phyloP scores from a whole-genome alignment of 2,113 vertebrate genomes.

The Pao palembangensis region DNA sequence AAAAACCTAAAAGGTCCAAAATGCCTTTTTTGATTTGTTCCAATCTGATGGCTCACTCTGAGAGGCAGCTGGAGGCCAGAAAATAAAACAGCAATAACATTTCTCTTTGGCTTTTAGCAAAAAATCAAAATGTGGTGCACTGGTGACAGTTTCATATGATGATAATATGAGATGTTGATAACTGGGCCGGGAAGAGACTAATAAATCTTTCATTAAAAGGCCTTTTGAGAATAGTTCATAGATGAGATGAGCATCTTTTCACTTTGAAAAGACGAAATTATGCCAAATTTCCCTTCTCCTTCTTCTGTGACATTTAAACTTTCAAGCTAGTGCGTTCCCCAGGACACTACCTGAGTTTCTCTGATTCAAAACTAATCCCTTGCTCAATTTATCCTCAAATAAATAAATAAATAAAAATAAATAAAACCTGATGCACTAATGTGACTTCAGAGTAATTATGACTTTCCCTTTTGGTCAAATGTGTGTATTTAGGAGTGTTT shows the following conservation, averaged over 20 bases:
- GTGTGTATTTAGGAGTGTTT: neutral
- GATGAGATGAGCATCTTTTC: constrained; percentile 47
- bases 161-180: constrained; percentile 46
- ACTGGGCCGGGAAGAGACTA: constrained; percentile 30
- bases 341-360: constrained; percentile 6
- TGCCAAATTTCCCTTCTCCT: neutral
- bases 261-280: constrained; percentile 20
- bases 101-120: constrained; percentile 25
- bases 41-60: constrained; percentile 20
- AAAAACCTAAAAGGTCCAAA: constrained; percentile 49
- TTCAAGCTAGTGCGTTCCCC: constrained; percentile 9
- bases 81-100: constrained; percentile 34
- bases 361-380: constrained; percentile 5
- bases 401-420: neutral
- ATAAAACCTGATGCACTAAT: neutral
- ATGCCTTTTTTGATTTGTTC: constrained; percentile 49
- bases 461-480: constrained; percentile 13
- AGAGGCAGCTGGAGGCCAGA: constrained; percentile 31
- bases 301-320: constrained; percentile 30
- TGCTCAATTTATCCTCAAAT: neutral
- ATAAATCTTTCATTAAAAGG: constrained; percentile 61
- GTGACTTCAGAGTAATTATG: neutral
- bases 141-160: constrained; percentile 19
- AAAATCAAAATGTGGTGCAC: constrained; percentile 18
- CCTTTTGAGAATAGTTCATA: constrained; percentile 45